These are phyloP conservation scores for Sebastiscus albofasciatus DNA, from an alignment of 2,797 vertebrate genomes.

Conservation along the genomic window DNA sequence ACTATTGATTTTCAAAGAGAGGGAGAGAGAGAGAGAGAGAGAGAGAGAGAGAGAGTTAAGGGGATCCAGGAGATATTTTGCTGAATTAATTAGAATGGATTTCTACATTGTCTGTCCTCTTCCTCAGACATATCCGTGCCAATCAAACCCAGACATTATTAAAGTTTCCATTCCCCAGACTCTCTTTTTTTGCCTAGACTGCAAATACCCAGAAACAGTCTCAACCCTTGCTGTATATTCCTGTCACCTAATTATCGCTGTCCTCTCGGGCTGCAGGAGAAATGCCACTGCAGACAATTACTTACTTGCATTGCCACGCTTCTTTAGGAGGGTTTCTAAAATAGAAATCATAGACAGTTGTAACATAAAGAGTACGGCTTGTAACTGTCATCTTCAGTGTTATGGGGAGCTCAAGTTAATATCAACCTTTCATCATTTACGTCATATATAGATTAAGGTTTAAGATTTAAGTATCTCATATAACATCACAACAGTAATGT, in stretches of 20 bases:
- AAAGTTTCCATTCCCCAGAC: slow-evolving; percentile 26
- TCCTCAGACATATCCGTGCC: slow-evolving; percentile 21
- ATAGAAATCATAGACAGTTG: slow-evolving; percentile 10
- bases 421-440: neutral
- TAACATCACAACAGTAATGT: neutral
- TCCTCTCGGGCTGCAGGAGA: slow-evolving; percentile 30
- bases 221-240: slow-evolving; percentile 40
- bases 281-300: slow-evolving; percentile 39
- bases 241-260: slow-evolving; percentile 48
- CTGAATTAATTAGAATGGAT: slow-evolving; percentile 44
- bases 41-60: neutral
- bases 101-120: slow-evolving; percentile 23
- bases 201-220: slow-evolving; percentile 23
- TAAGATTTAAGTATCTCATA: neutral
- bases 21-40: neutral
- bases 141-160: slow-evolving; percentile 47
- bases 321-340: slow-evolving; percentile 25
- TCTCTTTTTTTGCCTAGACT: slow-evolving; percentile 19
- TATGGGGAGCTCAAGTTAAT: neutral
- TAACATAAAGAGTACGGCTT: neutral
- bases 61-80: slow-evolving; percentile 23
- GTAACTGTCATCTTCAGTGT: slow-evolving; percentile 3
- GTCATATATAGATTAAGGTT: no score
- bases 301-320: slow-evolving; percentile 12
- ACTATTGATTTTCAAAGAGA: slow-evolving; percentile 30